Conservation (phyloP, 2,113 vertebrate genomes). For the Strigops habroptila region DNA sequence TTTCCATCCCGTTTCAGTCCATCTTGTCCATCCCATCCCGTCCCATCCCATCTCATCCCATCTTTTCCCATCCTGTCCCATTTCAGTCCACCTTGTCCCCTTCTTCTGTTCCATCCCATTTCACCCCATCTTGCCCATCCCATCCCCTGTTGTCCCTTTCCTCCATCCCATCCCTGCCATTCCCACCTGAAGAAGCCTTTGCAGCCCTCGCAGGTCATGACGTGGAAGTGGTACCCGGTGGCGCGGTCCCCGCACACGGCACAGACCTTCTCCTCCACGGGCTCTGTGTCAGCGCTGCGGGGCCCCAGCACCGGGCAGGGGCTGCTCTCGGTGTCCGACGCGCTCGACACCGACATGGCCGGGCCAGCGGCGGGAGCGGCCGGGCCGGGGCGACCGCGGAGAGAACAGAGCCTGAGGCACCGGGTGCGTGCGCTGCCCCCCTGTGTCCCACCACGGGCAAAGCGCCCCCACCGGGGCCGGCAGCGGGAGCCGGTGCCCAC, state of each 20-base stretch:
- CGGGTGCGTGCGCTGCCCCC: too few relatives aligned
- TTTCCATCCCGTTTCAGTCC: too few relatives aligned
- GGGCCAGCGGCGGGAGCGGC: background rate
- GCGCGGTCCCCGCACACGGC: constrained; percentile 68
- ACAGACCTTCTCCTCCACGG: constrained; percentile 33
- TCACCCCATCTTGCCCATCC: background rate
- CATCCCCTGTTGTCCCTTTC: too few relatives aligned
- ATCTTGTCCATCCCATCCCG: too few relatives aligned
- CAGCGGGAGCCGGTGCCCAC: background rate
- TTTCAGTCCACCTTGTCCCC: too few relatives aligned
- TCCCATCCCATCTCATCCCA: too few relatives aligned
- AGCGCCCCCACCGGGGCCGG: too few relatives aligned
- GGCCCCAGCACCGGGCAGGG: background rate
- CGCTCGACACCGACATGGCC: background rate
- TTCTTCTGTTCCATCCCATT: too few relatives aligned
- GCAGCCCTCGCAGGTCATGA: constrained; percentile 90
- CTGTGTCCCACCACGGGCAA: too few relatives aligned
- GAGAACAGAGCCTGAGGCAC: background rate
- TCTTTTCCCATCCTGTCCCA: too few relatives aligned
- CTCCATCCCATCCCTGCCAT: background rate
- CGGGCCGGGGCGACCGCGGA: rapidly evolving
- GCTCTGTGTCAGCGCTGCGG: background rate
- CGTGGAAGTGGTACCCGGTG: constrained; percentile 72
- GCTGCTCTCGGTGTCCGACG: background rate
- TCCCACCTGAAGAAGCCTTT: constrained; percentile 90